Evolutionary conservation across 2,113 vertebrate genomes (phyloP).

Genomic region (Parotia lawesii): DNA sequence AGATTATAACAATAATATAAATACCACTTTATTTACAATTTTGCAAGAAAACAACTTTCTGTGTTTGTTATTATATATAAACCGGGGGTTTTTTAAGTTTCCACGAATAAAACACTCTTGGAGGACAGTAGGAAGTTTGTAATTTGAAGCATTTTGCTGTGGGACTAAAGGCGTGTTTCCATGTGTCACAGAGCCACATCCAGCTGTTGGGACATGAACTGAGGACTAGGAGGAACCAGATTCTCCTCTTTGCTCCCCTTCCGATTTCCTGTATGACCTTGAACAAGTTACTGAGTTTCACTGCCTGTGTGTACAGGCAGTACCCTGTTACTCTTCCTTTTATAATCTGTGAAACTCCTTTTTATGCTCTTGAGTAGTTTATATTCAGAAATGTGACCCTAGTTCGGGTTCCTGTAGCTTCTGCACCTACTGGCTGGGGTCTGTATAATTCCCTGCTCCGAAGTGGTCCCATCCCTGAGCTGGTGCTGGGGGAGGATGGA

Average conservation of each 20-base stretch:
- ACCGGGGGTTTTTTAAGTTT: neutral
- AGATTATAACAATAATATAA: slow-evolving; percentile 4
- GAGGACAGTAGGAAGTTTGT: slow-evolving; percentile 27
- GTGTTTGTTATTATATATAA: neutral
- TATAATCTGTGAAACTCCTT: neutral
- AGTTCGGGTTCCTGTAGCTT: neutral
- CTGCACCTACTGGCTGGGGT: neutral
- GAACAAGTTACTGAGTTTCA: neutral
- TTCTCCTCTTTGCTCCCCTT: neutral
- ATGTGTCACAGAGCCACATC: neutral
- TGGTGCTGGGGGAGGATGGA: neutral
- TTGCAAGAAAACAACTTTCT: slow-evolving; percentile 12
- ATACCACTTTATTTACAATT: slow-evolving; percentile 38
- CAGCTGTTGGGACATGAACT: slow-evolving; percentile 1
- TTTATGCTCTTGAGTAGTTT: neutral
- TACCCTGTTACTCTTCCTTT: neutral
- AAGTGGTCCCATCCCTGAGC: rapidly evolving
- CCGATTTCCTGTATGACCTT: neutral
- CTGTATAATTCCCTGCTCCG: neutral
- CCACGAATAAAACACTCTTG: neutral
- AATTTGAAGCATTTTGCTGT: slow-evolving; percentile 29
- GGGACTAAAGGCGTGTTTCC: neutral
- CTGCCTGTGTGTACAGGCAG: neutral
- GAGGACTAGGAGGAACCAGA: neutral
- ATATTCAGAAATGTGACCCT: neutral